These are phyloP conservation scores for Gasterosteus aculeatus DNA, from an alignment of 2,113 vertebrate species.

Conservation along the genomic window DNA sequence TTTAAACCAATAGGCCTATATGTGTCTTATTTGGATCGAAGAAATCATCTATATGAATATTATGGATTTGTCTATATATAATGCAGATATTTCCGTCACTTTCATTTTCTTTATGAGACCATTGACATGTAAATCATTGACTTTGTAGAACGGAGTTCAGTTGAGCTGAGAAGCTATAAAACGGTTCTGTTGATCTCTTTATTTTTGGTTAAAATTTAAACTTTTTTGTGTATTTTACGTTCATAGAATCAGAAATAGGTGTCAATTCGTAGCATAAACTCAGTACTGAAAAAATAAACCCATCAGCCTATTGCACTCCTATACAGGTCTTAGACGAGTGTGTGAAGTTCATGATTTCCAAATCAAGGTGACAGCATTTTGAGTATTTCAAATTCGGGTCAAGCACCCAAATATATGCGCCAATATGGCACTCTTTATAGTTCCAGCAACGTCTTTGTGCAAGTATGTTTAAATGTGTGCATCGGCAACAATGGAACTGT, in stretches of 20 bases:
- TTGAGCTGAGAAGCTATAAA: constrained; percentile 76
- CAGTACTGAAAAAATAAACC: constrained; percentile 61
- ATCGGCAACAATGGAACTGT: constrained; percentile 83
- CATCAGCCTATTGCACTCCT: constrained; percentile 76
- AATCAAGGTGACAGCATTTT: constrained; percentile 77
- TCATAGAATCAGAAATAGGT: constrained; percentile 78
- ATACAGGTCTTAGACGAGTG: constrained; percentile 68
- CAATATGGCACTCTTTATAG: constrained; percentile 76
- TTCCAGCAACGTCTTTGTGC: constrained; percentile 84
- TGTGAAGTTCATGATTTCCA: constrained; percentile 72
- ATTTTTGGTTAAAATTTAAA: constrained; percentile 71
- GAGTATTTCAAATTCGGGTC: constrained; percentile 70
- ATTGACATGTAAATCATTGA: constrained; percentile 79
- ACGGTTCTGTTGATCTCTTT: constrained; percentile 71
- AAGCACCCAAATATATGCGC: constrained; percentile 68
- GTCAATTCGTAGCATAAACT: constrained; percentile 77
- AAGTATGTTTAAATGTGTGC: constrained; percentile 84
- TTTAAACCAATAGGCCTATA: constrained; percentile 83
- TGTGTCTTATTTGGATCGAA: constrained; percentile 85
- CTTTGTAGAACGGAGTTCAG: constrained; percentile 74
- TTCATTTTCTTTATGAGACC: constrained; percentile 78
- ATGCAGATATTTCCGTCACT: constrained; percentile 79
- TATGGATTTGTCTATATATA: constrained; percentile 83
- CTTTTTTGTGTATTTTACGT: constrained; percentile 78
- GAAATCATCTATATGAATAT: constrained; percentile 84